A percentile compares a stretch with the other conserved stretches of the same genome.
Conservation (phyloP, 2,888 invertebrate species). For the Neoascia interrupta region DNA sequence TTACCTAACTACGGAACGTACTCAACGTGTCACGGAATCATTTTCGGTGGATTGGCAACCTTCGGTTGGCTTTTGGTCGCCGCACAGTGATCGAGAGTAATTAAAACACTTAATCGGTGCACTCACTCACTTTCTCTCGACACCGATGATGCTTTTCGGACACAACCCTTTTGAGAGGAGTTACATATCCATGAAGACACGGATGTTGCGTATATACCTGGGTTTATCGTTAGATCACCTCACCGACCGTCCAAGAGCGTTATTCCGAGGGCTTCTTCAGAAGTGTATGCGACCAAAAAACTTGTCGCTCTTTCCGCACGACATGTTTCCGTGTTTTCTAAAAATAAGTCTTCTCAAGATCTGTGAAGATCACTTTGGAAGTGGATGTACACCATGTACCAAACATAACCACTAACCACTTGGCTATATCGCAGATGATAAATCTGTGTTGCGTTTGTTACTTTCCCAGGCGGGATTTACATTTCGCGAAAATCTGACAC, state of each 20-base stretch:
- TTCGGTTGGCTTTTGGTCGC: conserved; percentile 18
- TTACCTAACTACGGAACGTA: conserved; percentile 43
- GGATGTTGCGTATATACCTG: background rate
- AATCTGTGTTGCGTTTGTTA: conserved; percentile 37
- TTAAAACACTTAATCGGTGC: conserved; percentile 33
- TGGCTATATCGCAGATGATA: conserved; percentile 11
- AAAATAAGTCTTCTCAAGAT: background rate
- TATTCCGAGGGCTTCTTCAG: background rate
- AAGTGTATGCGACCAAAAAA: conserved; percentile 15
- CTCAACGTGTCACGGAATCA: conserved; percentile 56
- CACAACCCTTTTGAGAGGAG: conserved; percentile 30
- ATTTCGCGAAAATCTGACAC: conserved; percentile 21
- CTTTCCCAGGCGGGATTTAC: conserved; percentile 19
- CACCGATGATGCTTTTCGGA: conserved; percentile 7
- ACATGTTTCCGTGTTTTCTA: conserved; percentile 14
- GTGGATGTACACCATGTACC: no score
- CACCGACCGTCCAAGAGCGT: no score
- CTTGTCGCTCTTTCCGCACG: conserved; percentile 33
- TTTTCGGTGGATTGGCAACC: conserved; percentile 25
- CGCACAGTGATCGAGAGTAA: conserved; percentile 33
- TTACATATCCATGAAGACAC: no score
- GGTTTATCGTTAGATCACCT: conserved; percentile 15
- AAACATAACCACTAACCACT: no score
- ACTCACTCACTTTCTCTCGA: conserved; percentile 40
- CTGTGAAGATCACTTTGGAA: background rate